Evolutionary conservation across 2,888 invertebrate species (phyloP).

Genomic region (Protophormia terraenovae): DNA sequence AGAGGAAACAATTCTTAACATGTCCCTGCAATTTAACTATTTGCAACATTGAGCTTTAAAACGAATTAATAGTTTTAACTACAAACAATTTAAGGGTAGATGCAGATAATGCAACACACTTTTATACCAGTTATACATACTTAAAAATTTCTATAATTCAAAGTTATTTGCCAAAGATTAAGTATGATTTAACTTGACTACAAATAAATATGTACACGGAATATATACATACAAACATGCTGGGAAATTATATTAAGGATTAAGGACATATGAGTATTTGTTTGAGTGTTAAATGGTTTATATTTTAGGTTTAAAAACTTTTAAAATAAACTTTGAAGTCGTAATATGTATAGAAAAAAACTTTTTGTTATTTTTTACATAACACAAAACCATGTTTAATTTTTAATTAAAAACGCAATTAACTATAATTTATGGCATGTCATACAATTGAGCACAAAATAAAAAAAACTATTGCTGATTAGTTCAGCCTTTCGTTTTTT

Average conservation of each 20-base stretch:
- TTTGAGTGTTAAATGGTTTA: neutral
- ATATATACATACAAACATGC: neutral
- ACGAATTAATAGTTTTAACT: slow-evolving; percentile 26
- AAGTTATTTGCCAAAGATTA: slow-evolving; percentile 37
- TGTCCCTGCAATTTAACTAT: neutral
- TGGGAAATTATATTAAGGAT: slow-evolving; percentile 1
- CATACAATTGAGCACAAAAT: neutral
- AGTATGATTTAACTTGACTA: neutral
- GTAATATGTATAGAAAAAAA: too few relatives aligned
- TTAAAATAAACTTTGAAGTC: neutral
- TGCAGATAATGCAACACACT: neutral
- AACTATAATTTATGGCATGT: slow-evolving; percentile 51
- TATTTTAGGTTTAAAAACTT: neutral
- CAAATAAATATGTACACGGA: neutral
- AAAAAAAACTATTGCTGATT: slow-evolving; percentile 43
- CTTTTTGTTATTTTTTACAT: too few relatives aligned
- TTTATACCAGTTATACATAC: neutral
- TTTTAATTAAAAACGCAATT: slow-evolving; percentile 45
- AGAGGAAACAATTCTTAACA: neutral
- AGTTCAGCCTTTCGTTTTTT: slow-evolving; percentile 48
- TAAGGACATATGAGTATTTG: neutral
- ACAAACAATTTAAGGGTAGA: slow-evolving; percentile 6
- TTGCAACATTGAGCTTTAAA: slow-evolving; percentile 11
- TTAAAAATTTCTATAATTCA: neutral
- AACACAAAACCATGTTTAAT: slow-evolving; percentile 33